Conservation (phyloP, 2,113 vertebrate genomes). For the Hucho hucho region DNA sequence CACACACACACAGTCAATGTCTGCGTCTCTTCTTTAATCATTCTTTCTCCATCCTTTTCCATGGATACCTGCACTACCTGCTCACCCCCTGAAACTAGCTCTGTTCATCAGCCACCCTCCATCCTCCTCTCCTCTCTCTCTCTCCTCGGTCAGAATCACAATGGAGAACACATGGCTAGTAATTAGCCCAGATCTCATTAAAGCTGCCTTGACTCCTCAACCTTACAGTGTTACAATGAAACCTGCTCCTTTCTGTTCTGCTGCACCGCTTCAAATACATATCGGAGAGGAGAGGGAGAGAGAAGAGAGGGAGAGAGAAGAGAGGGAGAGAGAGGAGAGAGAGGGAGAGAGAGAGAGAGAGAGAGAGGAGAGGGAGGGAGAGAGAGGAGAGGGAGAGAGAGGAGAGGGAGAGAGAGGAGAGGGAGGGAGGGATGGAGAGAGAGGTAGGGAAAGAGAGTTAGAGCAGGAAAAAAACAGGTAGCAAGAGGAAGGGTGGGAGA, state of each 20-base stretch:
- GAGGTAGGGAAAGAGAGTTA: neutral
- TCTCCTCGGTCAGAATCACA: constrained; percentile 65
- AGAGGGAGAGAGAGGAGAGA: neutral
- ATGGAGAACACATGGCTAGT: constrained; percentile 42
- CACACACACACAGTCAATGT: neutral
- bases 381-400: neutral
- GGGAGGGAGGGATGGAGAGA: neutral
- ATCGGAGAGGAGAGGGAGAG: constrained; percentile 19
- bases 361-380: neutral
- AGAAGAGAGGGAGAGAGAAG: no score
- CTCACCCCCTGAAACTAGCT: constrained; percentile 62
- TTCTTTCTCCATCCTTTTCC: constrained; percentile 9
- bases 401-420: neutral
- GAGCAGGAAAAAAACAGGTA: no score
- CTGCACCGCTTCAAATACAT: constrained; percentile 62
- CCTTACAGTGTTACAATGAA: constrained; percentile 68
- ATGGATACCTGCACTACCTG: neutral
- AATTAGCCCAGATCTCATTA: constrained; percentile 89
- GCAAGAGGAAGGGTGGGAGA: neutral
- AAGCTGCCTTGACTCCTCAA: constrained; percentile 75
- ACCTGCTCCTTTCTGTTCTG: constrained; percentile 7
- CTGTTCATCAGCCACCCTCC: constrained; percentile 62
- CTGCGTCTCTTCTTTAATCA: neutral
- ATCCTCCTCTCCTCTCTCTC: constrained; percentile 19
- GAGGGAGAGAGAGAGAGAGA: neutral